A percentile compares a stretch with the other conserved stretches of the same genome.
Evolutionary conservation across 2,113 vertebrate species (phyloP).

Genomic region (Leptobrachium leishanense): DNA sequence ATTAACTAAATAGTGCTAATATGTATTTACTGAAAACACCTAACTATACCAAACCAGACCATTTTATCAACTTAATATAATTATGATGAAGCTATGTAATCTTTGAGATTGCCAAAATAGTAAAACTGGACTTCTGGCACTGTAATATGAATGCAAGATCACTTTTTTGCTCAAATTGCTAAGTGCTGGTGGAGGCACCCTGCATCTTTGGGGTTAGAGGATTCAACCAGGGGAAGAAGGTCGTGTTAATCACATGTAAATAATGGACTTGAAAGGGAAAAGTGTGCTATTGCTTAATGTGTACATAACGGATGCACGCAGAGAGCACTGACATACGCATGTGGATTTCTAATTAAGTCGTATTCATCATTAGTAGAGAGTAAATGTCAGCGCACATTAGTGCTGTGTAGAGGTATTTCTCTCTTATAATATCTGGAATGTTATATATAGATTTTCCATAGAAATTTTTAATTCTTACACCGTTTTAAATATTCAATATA

Average conservation of each 20-base stretch:
- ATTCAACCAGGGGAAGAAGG: conserved; percentile 14
- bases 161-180: not conserved
- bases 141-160: too few species aligned
- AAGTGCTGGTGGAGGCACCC: not conserved
- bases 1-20: too few species aligned
- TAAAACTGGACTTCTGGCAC: too few species aligned
- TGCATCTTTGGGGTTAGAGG: not conserved
- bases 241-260: conserved; percentile 38
- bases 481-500: too few species aligned
- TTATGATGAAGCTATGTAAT: too few species aligned
- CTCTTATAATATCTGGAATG: not conserved
- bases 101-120: too few species aligned
- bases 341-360: conserved; percentile 27
- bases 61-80: too few species aligned
- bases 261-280: conserved; percentile 20
- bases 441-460: too few species aligned
- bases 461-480: too few species aligned
- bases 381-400: not conserved
- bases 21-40: too few species aligned
- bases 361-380: conserved; percentile 30
- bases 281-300: conserved; percentile 22
- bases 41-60: too few species aligned
- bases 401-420: not conserved
- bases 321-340: conserved; percentile 24
- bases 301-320: conserved; percentile 15